Percentiles rank a stretch among this genome's conserved stretches.
phyloP scores from a whole-genome alignment of 2,113 vertebrate species.

The Gopherus evgoodei region DNA sequence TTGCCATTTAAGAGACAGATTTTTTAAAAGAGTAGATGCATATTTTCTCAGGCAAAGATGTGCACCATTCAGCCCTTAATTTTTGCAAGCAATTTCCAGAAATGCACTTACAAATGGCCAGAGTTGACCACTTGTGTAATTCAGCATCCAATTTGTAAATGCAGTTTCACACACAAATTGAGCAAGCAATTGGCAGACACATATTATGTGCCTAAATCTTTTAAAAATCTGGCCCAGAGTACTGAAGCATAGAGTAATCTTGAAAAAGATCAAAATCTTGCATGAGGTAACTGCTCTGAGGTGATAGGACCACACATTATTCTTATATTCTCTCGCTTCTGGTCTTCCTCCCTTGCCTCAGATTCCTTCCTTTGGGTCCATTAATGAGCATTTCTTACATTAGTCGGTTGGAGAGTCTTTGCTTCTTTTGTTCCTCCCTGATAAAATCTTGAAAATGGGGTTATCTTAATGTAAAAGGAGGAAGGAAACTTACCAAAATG shows the following conservation, averaged over 20 bases:
- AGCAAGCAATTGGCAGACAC: background rate
- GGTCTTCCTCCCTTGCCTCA: no score
- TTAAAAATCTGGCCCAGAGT: rapidly evolving
- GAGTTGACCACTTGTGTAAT: background rate
- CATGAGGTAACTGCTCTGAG: rapidly evolving
- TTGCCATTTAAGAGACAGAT: background rate
- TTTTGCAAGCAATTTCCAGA: background rate
- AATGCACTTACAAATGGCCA: background rate
- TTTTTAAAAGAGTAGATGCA: background rate
- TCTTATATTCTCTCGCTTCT: no score
- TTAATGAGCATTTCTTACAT: no score
- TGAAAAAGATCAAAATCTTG: background rate
- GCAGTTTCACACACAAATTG: background rate
- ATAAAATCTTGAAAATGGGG: background rate
- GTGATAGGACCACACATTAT: no score
- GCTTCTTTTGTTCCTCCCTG: background rate
- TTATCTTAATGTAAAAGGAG: background rate
- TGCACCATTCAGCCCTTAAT: background rate
- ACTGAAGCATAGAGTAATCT: background rate
- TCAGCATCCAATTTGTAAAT: background rate
- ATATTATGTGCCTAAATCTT: rapidly evolving
- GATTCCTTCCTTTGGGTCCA: no score
- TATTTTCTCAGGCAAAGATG: background rate
- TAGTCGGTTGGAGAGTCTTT: no score
- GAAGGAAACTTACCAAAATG: background rate